A percentile compares a stretch with the other conserved stretches of the same genome.
phyloP scores from a whole-genome alignment of 2,797 vertebrate genomes.

The Tokudaia muenninki region DNA sequence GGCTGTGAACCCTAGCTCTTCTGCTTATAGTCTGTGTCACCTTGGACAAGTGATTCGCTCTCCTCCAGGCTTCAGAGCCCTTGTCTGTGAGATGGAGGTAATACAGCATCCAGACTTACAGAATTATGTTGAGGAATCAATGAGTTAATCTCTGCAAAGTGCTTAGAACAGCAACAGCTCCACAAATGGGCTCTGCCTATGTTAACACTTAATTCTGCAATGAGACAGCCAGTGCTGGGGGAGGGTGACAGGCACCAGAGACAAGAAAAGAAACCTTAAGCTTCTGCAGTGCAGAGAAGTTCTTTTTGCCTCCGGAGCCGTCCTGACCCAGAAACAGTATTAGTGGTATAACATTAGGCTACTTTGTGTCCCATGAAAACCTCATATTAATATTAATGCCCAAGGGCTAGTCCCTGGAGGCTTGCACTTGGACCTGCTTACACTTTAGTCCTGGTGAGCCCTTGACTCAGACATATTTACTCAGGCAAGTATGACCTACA shows the following conservation, averaged over 20 bases:
- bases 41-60: background rate
- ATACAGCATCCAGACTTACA: constrained; percentile 24
- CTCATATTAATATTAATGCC: constrained; percentile 65
- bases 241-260: background rate
- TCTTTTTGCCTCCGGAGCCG: constrained; percentile 75
- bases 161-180: constrained; percentile 66
- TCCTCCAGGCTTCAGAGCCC: background rate
- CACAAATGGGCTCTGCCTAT: constrained; percentile 13
- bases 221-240: constrained; percentile 13
- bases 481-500: constrained; percentile 30
- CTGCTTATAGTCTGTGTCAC: constrained; percentile 5
- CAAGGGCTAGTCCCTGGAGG: constrained; percentile 10
- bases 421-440: constrained; percentile 23
- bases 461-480: constrained; percentile 46
- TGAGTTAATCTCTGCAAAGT: constrained; percentile 69
- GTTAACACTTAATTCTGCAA: constrained; percentile 50
- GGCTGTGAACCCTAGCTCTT: background rate
- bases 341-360: constrained; percentile 51
- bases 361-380: constrained; percentile 67
- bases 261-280: constrained; percentile 66
- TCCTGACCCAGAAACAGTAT: constrained; percentile 81
- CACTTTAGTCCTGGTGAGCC: background rate
- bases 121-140: constrained; percentile 55
- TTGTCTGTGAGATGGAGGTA: constrained; percentile 4
- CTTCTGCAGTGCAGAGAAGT: constrained; percentile 58